phyloP scores from a whole-genome alignment of 1,140 invertebrate species.

The Sitobion miscanthi region DNA sequence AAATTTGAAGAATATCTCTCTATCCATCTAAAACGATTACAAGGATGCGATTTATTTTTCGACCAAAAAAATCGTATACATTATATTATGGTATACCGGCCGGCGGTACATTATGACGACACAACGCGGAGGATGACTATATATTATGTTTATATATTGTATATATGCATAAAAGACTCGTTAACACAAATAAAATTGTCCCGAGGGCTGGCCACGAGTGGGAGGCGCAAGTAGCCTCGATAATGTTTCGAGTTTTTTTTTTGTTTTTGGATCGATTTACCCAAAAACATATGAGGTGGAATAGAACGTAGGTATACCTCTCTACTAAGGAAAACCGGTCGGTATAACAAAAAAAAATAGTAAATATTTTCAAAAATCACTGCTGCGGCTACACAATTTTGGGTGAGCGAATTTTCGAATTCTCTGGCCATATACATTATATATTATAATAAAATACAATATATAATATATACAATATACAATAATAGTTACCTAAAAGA shows the following conservation, averaged over 20 bases:
- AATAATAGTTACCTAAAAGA: neutral
- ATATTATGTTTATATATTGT: neutral
- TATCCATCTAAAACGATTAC: constrained; percentile 17
- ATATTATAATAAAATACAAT: too few relatives aligned
- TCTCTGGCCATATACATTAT: neutral
- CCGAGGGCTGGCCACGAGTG: neutral
- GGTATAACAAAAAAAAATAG: neutral
- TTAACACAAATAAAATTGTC: neutral
- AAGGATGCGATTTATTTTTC: neutral
- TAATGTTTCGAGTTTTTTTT: neutral
- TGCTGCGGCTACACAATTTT: neutral
- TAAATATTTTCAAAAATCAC: neutral
- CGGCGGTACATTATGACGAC: neutral
- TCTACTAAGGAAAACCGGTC: neutral
- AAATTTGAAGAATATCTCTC: constrained; percentile 11
- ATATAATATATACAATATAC: neutral
- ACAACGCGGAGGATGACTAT: neutral
- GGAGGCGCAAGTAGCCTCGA: neutral
- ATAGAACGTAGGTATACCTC: neutral
- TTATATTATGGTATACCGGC: neutral
- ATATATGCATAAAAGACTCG: neutral
- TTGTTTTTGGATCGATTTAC: neutral
- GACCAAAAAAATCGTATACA: neutral
- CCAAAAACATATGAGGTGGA: neutral
- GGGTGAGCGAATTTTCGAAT: neutral